A percentile compares a stretch with the other conserved stretches of the same genome.
Evolutionary conservation across 2,797 vertebrate genomes (phyloP).

Genomic region (Pangasius sanitwongsei): DNA sequence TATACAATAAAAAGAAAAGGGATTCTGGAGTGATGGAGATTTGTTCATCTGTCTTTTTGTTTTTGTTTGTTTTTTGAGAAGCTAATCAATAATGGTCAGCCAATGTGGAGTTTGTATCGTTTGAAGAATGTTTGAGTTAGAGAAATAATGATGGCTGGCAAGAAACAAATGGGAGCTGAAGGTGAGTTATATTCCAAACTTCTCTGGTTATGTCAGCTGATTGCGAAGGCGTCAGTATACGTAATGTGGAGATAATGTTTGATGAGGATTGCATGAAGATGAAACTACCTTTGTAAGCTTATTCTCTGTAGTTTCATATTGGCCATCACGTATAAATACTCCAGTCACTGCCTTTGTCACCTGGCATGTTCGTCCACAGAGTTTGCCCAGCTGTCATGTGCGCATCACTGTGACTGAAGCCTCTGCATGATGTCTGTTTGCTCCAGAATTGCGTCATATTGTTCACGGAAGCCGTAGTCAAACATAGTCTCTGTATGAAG

Average conservation of each 20-base stretch:
- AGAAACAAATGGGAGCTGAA: background rate
- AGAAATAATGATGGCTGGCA: background rate
- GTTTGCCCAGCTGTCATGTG: background rate
- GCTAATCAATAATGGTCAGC: background rate
- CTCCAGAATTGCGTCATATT: background rate
- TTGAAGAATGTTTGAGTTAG: background rate
- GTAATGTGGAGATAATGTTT: background rate
- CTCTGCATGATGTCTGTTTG: background rate
- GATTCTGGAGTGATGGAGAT: too few relatives aligned
- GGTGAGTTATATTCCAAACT: background rate
- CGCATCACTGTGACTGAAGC: background rate
- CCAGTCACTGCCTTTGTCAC: slow-evolving; percentile 3
- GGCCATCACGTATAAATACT: background rate
- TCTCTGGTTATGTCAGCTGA: background rate
- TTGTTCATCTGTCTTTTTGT: too few relatives aligned
- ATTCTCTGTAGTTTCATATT: background rate
- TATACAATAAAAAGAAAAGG: background rate
- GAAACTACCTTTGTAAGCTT: background rate
- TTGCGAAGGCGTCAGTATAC: background rate
- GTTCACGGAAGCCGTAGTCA: background rate
- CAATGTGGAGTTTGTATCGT: background rate
- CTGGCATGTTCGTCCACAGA: background rate
- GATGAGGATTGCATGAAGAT: background rate
- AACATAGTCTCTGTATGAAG: background rate
- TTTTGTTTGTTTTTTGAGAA: background rate